Evolutionary conservation across 2,113 vertebrate genomes (phyloP), one percentile per base, ranked within the genome.

Genomic region (Hippolais icterina): DNA sequence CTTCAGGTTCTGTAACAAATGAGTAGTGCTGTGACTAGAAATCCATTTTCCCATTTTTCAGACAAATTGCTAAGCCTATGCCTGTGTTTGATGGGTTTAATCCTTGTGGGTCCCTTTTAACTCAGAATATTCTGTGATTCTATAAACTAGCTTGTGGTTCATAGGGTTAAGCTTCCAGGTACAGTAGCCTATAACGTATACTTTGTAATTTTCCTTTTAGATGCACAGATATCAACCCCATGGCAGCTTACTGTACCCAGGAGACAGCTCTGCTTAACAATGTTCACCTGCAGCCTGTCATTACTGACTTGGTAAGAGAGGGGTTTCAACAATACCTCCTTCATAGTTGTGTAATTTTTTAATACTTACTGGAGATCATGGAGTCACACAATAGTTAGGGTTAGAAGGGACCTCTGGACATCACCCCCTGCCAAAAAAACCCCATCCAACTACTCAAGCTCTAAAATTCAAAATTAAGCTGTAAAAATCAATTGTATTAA

Each of bases 181-280:
- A 24, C 5, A 46, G 39, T 6, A 72, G 23, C 15, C 18, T 54
- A 1, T 74, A 64, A 66, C 22, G 42, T 70, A 37, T 4, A 20
- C 28, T 29, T 80, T 2, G 4, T 90, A 65, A 61, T 82, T 93
- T 84, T 90, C 11, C 35, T 90, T 95, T n/a, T 53, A 99, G 99
- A 47, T 99, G 99, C 96, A 99, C 99, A 11, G 99, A 99, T 83
- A 97, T 99, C 95, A 99, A 99, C 82, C 98, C 98, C 0, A 87
- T 96, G 37, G 99, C 99, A 39, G 98, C 98, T 35, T 96, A 91
- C 23, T 99, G 99, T 92, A 99, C 99, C 3, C 83, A 96, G 47
- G 97, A 98, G 97, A 99, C 99, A 3, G 98, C 99, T 33, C 96
- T 77, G 39, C 94, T 97, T 50, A 99, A 99, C 91, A 74, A 56